Evolutionary conservation across 2,113 vertebrate species (phyloP), one percentile per base, ranked within the genome.

Genomic region (Thunnus maccoyii): DNA sequence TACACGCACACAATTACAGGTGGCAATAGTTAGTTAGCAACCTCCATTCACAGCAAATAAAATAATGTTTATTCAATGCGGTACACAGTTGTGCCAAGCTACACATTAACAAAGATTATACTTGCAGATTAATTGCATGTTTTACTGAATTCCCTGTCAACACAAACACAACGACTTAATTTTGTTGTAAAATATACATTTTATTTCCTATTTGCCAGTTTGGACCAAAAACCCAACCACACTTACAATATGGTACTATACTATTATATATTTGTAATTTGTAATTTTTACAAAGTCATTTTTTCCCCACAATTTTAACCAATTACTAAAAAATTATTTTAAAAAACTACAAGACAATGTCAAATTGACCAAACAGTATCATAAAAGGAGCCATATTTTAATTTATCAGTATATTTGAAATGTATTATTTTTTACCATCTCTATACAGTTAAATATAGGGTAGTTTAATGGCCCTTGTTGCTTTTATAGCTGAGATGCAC

Each of bases 21-120:
- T 91, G 88, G 89, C 66, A 78, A 56, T 76, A 75, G 81, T 88
- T 91, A 78, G 84, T 85, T 86, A 83, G 73, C 68, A 76, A 62
- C 63, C 74, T 86, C 74, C 76, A 68, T 78, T 87, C 50, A 73
- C 86, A 56, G 70, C 60, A 78, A 84, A 83, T 76, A 47, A 78
- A 85, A 81, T 69, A 61, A 78, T 86, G 55, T 74, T 78, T 79
- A 75, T 88, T 64, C 72, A 57, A 18, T 46, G 16, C 4, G n/a
- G 64, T 79, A 9, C 57, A 30, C 32, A 6, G 32, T 65, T 65
- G 32, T 67, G 68, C 22, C 36, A n/a, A 82, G 76, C 66, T 67
- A 67, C 56, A 72, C 48, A 74, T 75, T 61, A 87, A 77, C 30
- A 64, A 67, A 84, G 50, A 69, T 78, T 88, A 72, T 61, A 73